phyloP scores from a whole-genome alignment of 1,140 invertebrate species.

The Apis cerana region DNA sequence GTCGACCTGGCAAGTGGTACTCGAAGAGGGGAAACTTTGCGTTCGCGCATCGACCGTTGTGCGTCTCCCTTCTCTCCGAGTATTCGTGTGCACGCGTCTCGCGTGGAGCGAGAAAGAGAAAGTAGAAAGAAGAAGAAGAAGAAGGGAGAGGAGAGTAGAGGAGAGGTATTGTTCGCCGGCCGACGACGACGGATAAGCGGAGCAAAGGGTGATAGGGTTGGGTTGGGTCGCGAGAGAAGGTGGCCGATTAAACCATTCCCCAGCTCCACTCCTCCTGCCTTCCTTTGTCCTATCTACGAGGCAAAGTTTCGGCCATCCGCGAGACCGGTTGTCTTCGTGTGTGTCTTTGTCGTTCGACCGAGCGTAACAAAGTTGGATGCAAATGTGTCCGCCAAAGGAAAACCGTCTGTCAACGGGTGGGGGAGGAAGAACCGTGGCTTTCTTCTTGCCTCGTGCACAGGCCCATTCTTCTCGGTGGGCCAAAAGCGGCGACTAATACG shows the following conservation, averaged over 20 bases:
- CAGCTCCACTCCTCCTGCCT: slow-evolving; percentile 13
- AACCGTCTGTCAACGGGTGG: slow-evolving; percentile 6
- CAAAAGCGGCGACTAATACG: slow-evolving; percentile 31
- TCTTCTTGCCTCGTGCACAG: slow-evolving; percentile 10
- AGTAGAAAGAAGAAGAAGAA: neutral
- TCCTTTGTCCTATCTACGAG: slow-evolving; percentile 19
- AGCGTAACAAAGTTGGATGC: slow-evolving; percentile 51
- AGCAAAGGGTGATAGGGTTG: slow-evolving; percentile 47
- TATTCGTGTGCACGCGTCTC: neutral
- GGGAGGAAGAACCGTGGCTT: neutral
- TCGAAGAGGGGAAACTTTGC: slow-evolving; percentile 55
- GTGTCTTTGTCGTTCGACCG: slow-evolving; percentile 47
- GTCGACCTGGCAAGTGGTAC: slow-evolving; percentile 46
- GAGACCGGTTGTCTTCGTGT: slow-evolving; percentile 35
- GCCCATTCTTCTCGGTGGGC: slow-evolving; percentile 25
- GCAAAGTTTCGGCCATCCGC: slow-evolving; percentile 50
- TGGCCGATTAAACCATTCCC: slow-evolving; percentile 40
- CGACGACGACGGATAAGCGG: slow-evolving; percentile 50
- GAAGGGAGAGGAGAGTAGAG: slow-evolving; percentile 16
- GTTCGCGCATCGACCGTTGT: neutral
- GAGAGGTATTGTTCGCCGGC: slow-evolving; percentile 40
- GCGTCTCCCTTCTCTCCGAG: no score
- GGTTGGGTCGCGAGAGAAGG: slow-evolving; percentile 15
- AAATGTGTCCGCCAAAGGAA: slow-evolving; percentile 47
- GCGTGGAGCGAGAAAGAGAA: neutral